phyloP scores from a whole-genome alignment of 2,113 vertebrate genomes.

The Rhinolophus ferrumequinum region DNA sequence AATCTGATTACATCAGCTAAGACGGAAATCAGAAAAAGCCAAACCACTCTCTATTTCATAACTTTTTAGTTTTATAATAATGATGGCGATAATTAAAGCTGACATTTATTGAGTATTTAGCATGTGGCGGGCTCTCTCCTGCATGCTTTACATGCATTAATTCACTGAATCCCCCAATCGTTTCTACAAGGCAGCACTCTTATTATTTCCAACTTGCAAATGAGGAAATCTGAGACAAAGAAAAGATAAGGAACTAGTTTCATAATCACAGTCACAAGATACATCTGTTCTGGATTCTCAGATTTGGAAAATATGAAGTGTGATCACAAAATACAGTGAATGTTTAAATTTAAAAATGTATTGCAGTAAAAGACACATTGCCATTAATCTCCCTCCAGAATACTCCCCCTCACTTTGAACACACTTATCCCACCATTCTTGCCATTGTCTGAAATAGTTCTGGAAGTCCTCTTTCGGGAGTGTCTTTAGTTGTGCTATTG shows the following conservation, averaged over 20 bases:
- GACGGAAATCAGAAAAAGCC: slow-evolving; percentile 8
- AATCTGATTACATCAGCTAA: slow-evolving; percentile 48
- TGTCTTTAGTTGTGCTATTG: too few species aligned
- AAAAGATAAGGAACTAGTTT: neutral
- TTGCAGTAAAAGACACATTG: too few species aligned
- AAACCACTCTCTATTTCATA: slow-evolving; percentile 36
- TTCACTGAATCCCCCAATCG: neutral
- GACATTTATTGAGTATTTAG: slow-evolving; percentile 44
- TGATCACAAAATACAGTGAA: too few species aligned
- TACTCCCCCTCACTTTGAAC: too few species aligned
- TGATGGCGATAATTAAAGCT: neutral
- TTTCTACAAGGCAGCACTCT: neutral
- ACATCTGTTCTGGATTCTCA: neutral
- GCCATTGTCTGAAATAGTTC: too few species aligned
- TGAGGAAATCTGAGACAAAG: neutral
- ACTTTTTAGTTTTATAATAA: slow-evolving; percentile 48
- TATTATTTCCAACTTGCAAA: neutral
- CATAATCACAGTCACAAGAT: neutral
- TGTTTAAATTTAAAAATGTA: too few species aligned
- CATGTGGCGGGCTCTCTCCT: neutral
- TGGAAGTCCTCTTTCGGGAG: too few species aligned
- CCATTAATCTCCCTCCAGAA: too few species aligned
- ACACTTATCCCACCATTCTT: too few species aligned
- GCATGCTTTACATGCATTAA: neutral
- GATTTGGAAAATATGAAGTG: neutral